A percentile compares a stretch with the other conserved stretches of the same genome.
phyloP scores from a whole-genome alignment of 2,888 invertebrate species.

The Rhamphomyia laevipes region DNA sequence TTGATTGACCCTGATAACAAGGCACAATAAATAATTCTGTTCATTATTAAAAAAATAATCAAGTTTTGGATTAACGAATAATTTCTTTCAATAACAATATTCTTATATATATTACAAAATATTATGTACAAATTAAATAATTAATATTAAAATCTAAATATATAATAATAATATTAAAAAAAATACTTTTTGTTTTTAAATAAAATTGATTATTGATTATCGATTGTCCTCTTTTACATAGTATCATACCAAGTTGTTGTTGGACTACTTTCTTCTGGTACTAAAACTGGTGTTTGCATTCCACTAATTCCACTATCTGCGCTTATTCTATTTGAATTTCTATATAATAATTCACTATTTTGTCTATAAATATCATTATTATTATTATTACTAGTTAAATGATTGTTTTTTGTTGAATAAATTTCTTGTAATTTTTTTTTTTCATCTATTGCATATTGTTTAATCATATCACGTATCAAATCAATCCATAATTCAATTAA shows the following conservation, averaged over 20 bases:
- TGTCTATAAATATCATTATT: conserved; percentile 31
- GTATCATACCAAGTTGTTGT: conserved; percentile 35
- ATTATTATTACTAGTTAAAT: conserved; percentile 15
- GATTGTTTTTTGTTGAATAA: conserved; percentile 18
- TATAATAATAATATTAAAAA: too few species aligned
- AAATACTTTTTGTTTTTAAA: too few species aligned
- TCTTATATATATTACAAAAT: neutral
- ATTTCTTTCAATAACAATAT: too few species aligned
- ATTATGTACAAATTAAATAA: neutral
- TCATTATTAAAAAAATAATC: too few species aligned
- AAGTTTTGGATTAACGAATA: too few species aligned
- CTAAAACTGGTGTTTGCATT: conserved; percentile 25
- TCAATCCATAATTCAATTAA: conserved; percentile 30
- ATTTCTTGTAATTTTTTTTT: conserved; percentile 28
- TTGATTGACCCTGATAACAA: too few species aligned
- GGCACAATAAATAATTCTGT: too few species aligned
- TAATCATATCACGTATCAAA: conserved; percentile 32
- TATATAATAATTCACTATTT: conserved; percentile 28
- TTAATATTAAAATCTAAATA: too few species aligned
- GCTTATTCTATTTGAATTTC: conserved; percentile 35
- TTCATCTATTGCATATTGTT: conserved; percentile 28
- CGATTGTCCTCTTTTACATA: conserved; percentile 8
- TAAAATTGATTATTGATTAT: neutral
- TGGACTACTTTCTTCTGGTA: conserved; percentile 20
- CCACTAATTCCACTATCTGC: conserved; percentile 35